Base-by-base conservation (phyloP, 2,113 vertebrate species). In the Labeo catla region DNA sequence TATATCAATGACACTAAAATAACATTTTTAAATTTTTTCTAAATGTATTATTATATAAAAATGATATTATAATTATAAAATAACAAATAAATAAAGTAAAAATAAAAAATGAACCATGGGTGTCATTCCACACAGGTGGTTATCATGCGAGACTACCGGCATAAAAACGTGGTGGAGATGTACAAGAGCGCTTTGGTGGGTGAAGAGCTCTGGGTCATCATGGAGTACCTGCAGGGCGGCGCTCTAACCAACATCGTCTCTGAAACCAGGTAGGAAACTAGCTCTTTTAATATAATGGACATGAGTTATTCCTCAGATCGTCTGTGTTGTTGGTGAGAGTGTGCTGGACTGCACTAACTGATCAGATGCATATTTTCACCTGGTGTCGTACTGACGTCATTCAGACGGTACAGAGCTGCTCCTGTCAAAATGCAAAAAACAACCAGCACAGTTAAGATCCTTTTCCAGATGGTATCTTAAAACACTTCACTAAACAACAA, bases 201-300 rank as follows among this genome's bases (percentile, higher is more conserved):
- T 34, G 97, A 99, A 82, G 97, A 98, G 87, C 95, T 99, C 54
- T 99, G 97, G 97, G 97, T 98, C 47, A 94, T 98, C 80, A 98
- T 98, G 97, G 97, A 98, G 91, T 98, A 97, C 91, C 95, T 99
- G 91, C 97, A 98, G 91, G 97, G 97, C 0, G 97, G 97, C 21
- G 97, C 97, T 88, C 96, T 99, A 76, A 99, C 97, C 0, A 95
- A 98, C 92, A 97, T 99, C 0, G 93, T 98, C 76, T 96, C 96
- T 81, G 95, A 98, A 90, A 96, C 96, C 94, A 97, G 97, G 97
- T 54, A 0, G 15, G 13, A 54, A 15, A 39, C 7, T 13, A 5
- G 1, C 5, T 16, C 5, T 16, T 15, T 1, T 16, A 54, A 54
- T 2, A 54, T 54, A 6, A 54, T 16, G 52, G 5, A 54, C 52